Evolutionary conservation across 2,113 vertebrate genomes (phyloP), one percentile per base, ranked within the genome.

Genomic region (Sebastes fasciatus): DNA sequence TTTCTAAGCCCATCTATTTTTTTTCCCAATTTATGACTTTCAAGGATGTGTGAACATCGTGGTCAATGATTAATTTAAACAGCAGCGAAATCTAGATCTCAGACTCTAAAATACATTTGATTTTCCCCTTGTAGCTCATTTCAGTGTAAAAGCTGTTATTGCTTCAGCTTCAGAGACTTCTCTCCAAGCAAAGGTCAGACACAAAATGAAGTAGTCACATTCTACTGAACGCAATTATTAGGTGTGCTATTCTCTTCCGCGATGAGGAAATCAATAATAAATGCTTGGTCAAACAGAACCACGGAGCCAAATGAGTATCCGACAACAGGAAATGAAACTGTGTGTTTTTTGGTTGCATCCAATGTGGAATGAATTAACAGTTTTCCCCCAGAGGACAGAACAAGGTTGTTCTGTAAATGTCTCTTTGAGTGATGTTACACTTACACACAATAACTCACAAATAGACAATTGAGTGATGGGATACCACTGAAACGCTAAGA

Each of bases 251-350:
- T 92, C 64, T 82, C 83, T 23, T 63, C 65, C 46, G 61, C 49
- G 48, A 88, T 34, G 57, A 90, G 72, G 26, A 85, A 90, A 92
- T 91, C 87, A 82, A 92, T 89, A 91, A 93, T 70, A 89, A 89
- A 91, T 64, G 80, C 68, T 63, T 40, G 65, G 90, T 91, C 82
- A 90, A 86, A 87, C 72, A 81, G 23, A 83, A 61, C 76, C 79
- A 63, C 40, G 0, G 8, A 45, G 21, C 73, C 76, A 73, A 86
- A 84, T 76, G 63, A 90, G 65, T 26, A 79, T 80, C 74, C 21
- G 66, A 74, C 19, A 49, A 79, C 81, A 75, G 79, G 63, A 91
- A 89, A 93, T 78, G 9, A 83, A 91, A 93, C 11, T 85, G 68
- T 81, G 17, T 71, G 73, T 77, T 83, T 87, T 88, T 34, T 89